phyloP scores from a whole-genome alignment of 1,140 invertebrate genomes.

The Macrosteles quadrilineatus region DNA sequence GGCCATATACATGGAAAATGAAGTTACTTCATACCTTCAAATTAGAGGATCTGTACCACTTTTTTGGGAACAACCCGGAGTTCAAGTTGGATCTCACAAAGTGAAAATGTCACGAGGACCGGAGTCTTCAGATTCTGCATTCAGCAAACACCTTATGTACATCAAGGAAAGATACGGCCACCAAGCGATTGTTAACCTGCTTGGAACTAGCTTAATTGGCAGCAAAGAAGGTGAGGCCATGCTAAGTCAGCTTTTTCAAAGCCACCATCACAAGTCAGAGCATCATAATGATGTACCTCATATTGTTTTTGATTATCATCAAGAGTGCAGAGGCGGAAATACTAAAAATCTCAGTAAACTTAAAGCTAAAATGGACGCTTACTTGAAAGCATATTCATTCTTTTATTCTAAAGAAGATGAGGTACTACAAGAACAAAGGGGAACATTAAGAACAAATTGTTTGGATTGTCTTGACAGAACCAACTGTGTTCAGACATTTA shows the following conservation, averaged over 20 bases:
- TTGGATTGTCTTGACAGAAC: conserved; percentile 98
- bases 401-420: conserved; percentile 62
- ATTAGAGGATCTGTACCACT: conserved; percentile 96
- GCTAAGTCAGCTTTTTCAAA: conserved; percentile 91
- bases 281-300: conserved; percentile 74
- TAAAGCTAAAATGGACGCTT: conserved; percentile 71
- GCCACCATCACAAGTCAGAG: conserved; percentile 78
- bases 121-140: conserved; percentile 88
- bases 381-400: conserved; percentile 68
- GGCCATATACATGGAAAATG: conserved; percentile 87
- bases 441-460: conserved; percentile 95
- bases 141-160: conserved; percentile 86
- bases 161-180: conserved; percentile 90
- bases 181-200: conserved; percentile 52
- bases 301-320: conserved; percentile 90
- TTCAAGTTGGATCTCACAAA: conserved; percentile 98
- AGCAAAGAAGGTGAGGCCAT: conserved; percentile 96
- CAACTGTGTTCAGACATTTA: conserved; percentile 95
- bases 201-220: conserved; percentile 59
- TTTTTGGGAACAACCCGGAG: conserved; percentile 99
- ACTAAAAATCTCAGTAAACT: conserved; percentile 74
- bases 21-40: conserved; percentile 79
- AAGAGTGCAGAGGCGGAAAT: conserved; percentile 80
- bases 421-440: conserved; percentile 71
- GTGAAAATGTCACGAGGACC: conserved; percentile 94